Evolutionary conservation across 2,888 invertebrate genomes (phyloP).

Genomic region (Cryptocephalus primarius): DNA sequence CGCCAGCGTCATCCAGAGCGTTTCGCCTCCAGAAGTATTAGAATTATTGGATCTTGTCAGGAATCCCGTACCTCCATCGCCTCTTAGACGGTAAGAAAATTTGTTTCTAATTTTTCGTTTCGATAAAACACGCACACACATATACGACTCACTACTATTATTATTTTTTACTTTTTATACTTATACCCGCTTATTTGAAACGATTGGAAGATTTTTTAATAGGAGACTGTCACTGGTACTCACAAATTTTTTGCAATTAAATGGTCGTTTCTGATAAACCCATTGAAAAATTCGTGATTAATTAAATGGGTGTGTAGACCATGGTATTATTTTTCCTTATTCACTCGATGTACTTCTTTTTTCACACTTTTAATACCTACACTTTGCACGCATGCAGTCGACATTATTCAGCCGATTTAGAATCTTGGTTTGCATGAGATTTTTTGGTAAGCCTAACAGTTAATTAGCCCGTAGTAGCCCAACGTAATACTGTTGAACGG

Average conservation of each 20-base stretch:
- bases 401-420: slow-evolving; percentile 27
- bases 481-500: too few relatives aligned
- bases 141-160: neutral
- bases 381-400: slow-evolving; percentile 25
- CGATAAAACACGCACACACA: neutral
- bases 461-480: neutral
- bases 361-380: neutral
- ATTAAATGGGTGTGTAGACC: too few relatives aligned
- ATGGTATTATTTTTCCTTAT: too few relatives aligned
- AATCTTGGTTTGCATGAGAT: slow-evolving; percentile 31
- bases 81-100: slow-evolving; percentile 27
- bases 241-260: too few relatives aligned
- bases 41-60: slow-evolving; percentile 29
- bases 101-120: slow-evolving; percentile 1
- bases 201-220: too few relatives aligned
- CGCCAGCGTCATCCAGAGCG: slow-evolving; percentile 53
- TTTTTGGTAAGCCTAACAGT: neutral
- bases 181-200: too few relatives aligned
- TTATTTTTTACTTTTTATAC: too few relatives aligned
- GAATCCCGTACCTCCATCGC: slow-evolving; percentile 25
- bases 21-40: slow-evolving; percentile 26
- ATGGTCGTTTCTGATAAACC: too few relatives aligned
- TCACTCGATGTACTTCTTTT: too few relatives aligned
- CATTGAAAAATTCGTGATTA: too few relatives aligned
- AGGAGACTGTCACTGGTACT: too few relatives aligned